Evolutionary conservation across 2,888 invertebrate genomes (phyloP).

Genomic region (Herminia tarsipennalis): DNA sequence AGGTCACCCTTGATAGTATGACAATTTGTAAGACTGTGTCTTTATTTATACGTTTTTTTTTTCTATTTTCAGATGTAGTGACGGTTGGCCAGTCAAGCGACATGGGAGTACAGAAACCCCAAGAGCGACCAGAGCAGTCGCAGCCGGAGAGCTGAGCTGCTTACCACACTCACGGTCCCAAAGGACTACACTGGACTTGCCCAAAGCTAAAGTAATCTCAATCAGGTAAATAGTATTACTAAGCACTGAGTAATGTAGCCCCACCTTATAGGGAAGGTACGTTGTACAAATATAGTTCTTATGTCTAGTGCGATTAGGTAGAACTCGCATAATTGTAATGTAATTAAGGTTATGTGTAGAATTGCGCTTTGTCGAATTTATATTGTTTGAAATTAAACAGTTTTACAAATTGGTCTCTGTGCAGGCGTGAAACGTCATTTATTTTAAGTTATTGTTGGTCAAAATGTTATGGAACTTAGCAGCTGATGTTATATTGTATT

Average conservation of each 20-base stretch:
- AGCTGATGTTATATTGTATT: constrained; percentile 23
- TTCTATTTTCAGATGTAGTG: constrained; percentile 62
- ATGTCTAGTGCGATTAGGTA: constrained; percentile 44
- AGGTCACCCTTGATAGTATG: too few species aligned
- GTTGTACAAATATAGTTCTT: constrained; percentile 59
- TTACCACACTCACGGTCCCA: constrained; percentile 53
- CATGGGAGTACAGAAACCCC: constrained; percentile 55
- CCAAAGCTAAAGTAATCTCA: constrained; percentile 83
- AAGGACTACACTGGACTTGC: constrained; percentile 67
- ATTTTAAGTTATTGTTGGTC: constrained; percentile 17
- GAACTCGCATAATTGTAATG: constrained; percentile 40
- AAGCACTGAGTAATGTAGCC: constrained; percentile 68
- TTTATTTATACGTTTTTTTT: neutral
- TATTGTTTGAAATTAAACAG: constrained; percentile 27
- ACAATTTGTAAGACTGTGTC: too few species aligned
- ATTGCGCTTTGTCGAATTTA: constrained; percentile 40
- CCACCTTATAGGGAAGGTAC: constrained; percentile 58
- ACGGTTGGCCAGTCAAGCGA: constrained; percentile 69
- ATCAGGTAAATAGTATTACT: constrained; percentile 72
- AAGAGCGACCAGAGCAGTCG: constrained; percentile 53
- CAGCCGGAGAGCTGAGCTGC: constrained; percentile 69
- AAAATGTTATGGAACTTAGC: constrained; percentile 17
- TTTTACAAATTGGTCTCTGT: constrained; percentile 26
- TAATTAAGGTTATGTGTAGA: constrained; percentile 36
- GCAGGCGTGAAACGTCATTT: constrained; percentile 37